A percentile compares a stretch with the other conserved stretches of the same genome.
phyloP scores from a whole-genome alignment of 2,797 vertebrate genomes.

The Sebastes trivittatus region DNA sequence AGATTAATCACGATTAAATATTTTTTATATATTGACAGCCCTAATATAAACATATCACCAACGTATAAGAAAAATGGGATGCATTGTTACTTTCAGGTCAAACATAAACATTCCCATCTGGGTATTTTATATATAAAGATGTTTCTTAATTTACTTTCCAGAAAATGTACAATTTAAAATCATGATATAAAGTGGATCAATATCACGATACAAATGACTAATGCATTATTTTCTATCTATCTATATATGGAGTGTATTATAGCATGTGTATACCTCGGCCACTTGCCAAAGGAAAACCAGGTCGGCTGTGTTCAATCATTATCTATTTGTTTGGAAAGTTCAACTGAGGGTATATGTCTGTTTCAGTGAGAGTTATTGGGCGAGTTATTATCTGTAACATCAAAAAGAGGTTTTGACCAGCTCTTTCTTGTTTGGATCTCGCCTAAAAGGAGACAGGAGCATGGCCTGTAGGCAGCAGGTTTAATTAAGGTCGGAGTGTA shows the following conservation, averaged over 20 bases:
- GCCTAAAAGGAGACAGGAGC: neutral
- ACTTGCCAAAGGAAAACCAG: neutral
- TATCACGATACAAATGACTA: neutral
- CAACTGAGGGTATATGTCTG: neutral
- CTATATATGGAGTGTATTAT: neutral
- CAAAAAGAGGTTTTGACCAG: neutral
- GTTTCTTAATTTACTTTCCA: neutral
- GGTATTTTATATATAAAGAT: neutral
- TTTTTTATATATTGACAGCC: no score
- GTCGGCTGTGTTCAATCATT: neutral
- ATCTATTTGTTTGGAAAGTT: neutral
- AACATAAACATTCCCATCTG: neutral
- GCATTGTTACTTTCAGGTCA: neutral
- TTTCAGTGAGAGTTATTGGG: neutral
- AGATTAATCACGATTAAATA: no score
- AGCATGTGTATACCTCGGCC: neutral
- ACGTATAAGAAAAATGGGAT: neutral
- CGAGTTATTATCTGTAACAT: neutral
- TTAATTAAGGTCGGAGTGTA: neutral
- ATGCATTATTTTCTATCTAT: neutral
- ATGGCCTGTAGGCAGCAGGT: neutral
- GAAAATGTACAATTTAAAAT: neutral
- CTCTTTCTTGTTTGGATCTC: neutral
- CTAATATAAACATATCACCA: neutral
- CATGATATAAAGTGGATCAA: neutral